Percentiles rank a stretch among this genome's conserved stretches.
These are phyloP conservation scores for Myiotriccus ornatus DNA, from an alignment of 2,797 vertebrate species.

Conservation along the genomic window DNA sequence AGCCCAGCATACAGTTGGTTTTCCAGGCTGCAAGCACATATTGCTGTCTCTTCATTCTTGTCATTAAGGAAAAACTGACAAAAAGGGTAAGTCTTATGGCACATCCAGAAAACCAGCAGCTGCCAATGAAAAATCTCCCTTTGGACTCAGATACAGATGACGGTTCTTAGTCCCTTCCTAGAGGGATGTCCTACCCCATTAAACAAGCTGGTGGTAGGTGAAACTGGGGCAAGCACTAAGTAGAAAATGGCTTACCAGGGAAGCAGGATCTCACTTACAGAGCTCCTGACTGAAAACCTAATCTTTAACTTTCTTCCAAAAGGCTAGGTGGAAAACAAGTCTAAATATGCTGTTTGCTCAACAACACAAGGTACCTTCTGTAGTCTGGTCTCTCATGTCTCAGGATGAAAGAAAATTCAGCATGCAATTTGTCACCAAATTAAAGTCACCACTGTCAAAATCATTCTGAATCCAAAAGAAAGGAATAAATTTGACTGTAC, in stretches of 20 bases:
- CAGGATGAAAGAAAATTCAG: neutral
- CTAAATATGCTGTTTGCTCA: neutral
- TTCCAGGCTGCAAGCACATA: neutral
- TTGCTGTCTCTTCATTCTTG: neutral
- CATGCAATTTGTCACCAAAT: neutral
- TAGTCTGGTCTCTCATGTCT: neutral
- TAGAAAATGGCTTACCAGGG: neutral
- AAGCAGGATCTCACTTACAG: neutral
- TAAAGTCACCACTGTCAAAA: neutral
- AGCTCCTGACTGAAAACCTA: neutral
- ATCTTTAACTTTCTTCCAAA: neutral
- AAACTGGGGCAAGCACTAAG: neutral
- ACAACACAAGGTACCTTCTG: neutral
- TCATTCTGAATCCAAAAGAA: neutral
- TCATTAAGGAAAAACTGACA: neutral
- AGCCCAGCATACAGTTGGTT: neutral
- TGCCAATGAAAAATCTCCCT: neutral
- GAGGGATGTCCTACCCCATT: fast-evolving
- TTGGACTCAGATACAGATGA: neutral
- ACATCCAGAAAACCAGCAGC: neutral
- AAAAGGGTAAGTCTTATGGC: neutral
- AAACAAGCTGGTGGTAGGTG: neutral
- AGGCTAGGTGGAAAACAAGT: neutral
- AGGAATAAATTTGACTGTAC: neutral
- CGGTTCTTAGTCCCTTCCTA: neutral